Percentiles rank a stretch among this genome's conserved stretches.
Conservation (phyloP, 2,888 invertebrate genomes). For the Salpingus planirostris region DNA sequence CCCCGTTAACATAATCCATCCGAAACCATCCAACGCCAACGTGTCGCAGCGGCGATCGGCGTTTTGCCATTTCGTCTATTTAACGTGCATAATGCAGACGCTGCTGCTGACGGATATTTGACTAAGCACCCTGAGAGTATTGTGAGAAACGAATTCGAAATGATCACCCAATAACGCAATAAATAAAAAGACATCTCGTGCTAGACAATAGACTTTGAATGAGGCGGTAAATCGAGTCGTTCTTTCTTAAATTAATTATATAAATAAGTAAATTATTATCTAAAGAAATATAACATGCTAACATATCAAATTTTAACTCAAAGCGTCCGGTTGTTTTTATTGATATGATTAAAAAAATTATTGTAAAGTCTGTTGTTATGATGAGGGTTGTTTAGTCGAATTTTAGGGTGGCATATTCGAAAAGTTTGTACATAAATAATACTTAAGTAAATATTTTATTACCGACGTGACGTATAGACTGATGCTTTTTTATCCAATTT, state of each 20-base stretch:
- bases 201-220: conserved; percentile 22
- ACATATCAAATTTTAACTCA: conserved; percentile 9
- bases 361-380: conserved; percentile 5
- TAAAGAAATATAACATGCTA: no score
- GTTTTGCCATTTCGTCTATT: conserved; percentile 19
- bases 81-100: conserved; percentile 15
- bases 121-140: conserved; percentile 10
- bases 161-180: no score
- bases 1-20: conserved; percentile 61
- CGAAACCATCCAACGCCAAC: conserved; percentile 47
- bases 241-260: no score
- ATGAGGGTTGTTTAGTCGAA: no score
- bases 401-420: conserved; percentile 24
- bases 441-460: conserved; percentile 30
- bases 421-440: conserved; percentile 11
- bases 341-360: conserved; percentile 8
- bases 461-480: conserved; percentile 32
- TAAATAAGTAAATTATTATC: no score
- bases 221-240: no score
- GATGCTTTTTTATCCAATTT: conserved; percentile 35
- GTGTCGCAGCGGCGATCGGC: conserved; percentile 27
- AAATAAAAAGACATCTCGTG: no score
- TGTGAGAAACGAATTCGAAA: no score
- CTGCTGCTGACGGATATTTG: conserved; percentile 15
- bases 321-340: no score